Evolutionary conservation across 2,113 vertebrate species (phyloP).

Genomic region (Mohoua ochrocephala): DNA sequence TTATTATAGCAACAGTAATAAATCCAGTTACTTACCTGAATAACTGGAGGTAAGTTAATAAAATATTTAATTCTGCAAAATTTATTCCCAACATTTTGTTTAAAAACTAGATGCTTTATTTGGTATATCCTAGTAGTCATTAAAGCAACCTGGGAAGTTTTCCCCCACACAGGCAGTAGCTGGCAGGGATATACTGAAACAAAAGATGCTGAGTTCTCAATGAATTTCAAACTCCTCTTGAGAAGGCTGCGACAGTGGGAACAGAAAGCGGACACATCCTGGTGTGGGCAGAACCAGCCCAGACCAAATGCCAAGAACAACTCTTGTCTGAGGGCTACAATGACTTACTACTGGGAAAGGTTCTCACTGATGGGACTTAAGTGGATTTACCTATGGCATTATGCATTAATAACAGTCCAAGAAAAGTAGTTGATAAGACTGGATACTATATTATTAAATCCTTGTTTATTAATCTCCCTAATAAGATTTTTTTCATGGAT

Average conservation of each 20-base stretch:
- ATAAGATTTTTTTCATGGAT: not conserved
- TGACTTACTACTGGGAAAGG: not conserved
- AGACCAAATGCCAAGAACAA: not conserved
- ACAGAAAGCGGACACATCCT: not conserved
- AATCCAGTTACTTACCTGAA: not conserved
- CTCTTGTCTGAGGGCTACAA: not conserved
- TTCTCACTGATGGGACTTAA: not conserved
- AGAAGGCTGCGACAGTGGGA: not conserved
- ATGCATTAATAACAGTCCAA: not conserved
- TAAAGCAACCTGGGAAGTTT: not conserved
- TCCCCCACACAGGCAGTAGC: not conserved
- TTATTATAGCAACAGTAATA: not conserved
- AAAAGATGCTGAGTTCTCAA: not conserved
- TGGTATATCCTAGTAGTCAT: not conserved
- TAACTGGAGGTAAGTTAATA: not conserved
- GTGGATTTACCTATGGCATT: not conserved
- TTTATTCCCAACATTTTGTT: not conserved
- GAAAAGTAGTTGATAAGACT: not conserved
- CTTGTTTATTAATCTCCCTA: not conserved
- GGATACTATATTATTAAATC: not conserved
- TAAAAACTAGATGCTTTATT: not conserved
- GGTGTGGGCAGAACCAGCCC: not conserved
- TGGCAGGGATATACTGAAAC: not conserved
- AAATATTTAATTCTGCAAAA: not conserved
- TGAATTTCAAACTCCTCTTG: not conserved